These are phyloP conservation scores for Bibio marci DNA, from an alignment of 2,888 invertebrate species.

Conservation along the genomic window DNA sequence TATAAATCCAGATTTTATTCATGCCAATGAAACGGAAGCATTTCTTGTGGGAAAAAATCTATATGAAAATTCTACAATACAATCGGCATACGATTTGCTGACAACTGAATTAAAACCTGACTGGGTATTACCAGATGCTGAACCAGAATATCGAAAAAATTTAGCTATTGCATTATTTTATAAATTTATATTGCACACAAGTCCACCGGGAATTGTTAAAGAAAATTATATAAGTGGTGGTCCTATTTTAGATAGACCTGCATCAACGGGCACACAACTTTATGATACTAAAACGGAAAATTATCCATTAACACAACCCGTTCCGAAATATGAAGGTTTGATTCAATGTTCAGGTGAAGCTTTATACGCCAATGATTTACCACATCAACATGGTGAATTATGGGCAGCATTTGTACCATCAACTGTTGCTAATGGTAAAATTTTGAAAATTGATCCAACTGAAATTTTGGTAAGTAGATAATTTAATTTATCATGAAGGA, in stretches of 20 bases:
- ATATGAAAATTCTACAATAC: conserved; percentile 29
- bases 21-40: conserved; percentile 40
- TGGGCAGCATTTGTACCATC: conserved; percentile 42
- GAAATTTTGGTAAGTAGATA: conserved; percentile 37
- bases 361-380: conserved; percentile 57
- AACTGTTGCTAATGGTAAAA: conserved; percentile 35
- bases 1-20: conserved; percentile 35
- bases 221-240: conserved; percentile 39
- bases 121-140: conserved; percentile 47
- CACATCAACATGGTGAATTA: conserved; percentile 45
- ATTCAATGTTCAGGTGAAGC: conserved; percentile 58
- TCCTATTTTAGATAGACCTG: conserved; percentile 35
- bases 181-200: conserved; percentile 44
- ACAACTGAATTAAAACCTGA: conserved; percentile 45
- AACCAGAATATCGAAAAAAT: conserved; percentile 47
- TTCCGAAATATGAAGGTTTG: conserved; percentile 55
- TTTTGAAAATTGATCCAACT: conserved; percentile 38
- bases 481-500: conserved; percentile 27
- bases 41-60: conserved; percentile 30
- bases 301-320: conserved; percentile 61
- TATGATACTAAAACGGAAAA: conserved; percentile 49
- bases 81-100: conserved; percentile 34
- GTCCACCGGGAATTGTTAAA: conserved; percentile 33
- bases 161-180: conserved; percentile 62
- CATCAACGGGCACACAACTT: conserved; percentile 49